Percentiles rank a stretch among this genome's conserved stretches.
phyloP scores from a whole-genome alignment of 2,888 invertebrate genomes.

The Yponomeuta evonymella region DNA sequence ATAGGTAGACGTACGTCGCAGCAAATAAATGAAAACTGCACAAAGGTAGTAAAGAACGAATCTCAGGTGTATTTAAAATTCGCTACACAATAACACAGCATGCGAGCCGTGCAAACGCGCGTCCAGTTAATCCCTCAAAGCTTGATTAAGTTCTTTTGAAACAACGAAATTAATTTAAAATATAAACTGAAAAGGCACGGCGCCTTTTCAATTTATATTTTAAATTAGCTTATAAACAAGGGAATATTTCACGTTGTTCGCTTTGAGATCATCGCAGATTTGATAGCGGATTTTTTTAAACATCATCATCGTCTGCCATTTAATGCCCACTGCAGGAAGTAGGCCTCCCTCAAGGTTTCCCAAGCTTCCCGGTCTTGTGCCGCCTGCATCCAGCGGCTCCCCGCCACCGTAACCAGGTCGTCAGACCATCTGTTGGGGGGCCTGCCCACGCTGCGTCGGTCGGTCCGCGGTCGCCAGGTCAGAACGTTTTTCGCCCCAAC shows the following conservation, averaged over 20 bases:
- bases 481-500: too few species aligned
- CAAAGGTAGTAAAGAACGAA: not conserved
- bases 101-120: not conserved
- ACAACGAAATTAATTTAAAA: constrained; percentile 1
- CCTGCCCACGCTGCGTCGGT: too few species aligned
- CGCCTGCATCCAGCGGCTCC: too few species aligned
- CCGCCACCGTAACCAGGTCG: too few species aligned
- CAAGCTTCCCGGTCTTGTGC: too few species aligned
- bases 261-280: not conserved
- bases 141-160: constrained; percentile 3
- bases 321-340: too few species aligned
- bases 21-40: not conserved
- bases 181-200: not conserved
- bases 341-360: too few species aligned
- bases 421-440: too few species aligned
- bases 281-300: too few species aligned
- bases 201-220: not conserved
- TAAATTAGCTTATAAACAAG: not conserved
- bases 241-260: not conserved
- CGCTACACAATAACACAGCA: not conserved
- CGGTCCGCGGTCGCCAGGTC: too few species aligned
- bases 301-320: too few species aligned
- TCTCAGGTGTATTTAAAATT: not conserved
- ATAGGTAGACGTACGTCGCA: not conserved
- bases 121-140: constrained; percentile 1